Evolutionary conservation across 2,797 vertebrate species (phyloP).

Genomic region (Etheostoma nigrum): DNA sequence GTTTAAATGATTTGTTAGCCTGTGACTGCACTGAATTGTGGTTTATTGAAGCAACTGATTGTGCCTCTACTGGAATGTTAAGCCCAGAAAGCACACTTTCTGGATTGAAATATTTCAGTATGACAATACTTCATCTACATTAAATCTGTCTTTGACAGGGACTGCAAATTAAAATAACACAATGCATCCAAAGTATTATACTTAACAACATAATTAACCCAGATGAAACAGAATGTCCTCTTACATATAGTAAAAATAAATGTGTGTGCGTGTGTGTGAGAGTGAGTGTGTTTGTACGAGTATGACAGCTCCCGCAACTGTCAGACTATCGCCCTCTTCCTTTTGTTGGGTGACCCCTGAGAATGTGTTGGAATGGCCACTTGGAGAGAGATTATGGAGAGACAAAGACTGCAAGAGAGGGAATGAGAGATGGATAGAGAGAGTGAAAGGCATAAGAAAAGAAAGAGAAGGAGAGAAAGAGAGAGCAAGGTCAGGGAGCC

Average conservation of each 20-base stretch:
- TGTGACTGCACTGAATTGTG: background rate
- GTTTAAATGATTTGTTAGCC: background rate
- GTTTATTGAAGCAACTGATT: slow-evolving; percentile 4
- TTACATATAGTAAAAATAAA: slow-evolving; percentile 20
- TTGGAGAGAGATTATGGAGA: slow-evolving; percentile 74
- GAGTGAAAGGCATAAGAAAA: slow-evolving; percentile 63
- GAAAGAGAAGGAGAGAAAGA: slow-evolving; percentile 42
- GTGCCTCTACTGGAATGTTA: background rate
- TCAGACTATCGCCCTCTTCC: slow-evolving; percentile 71
- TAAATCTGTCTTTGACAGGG: background rate
- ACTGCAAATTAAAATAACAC: background rate
- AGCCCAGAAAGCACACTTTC: background rate
- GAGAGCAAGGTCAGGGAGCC: slow-evolving; percentile 71
- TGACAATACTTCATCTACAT: background rate
- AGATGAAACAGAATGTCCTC: background rate
- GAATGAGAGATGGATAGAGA: slow-evolving; percentile 64
- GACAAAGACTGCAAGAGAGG: slow-evolving; percentile 64
- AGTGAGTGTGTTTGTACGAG: slow-evolving; percentile 39
- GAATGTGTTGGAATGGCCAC: slow-evolving; percentile 80
- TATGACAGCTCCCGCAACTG: slow-evolving; percentile 73
- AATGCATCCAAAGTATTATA: background rate
- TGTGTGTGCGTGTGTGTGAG: slow-evolving; percentile 35
- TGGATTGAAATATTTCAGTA: background rate
- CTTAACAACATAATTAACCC: background rate
- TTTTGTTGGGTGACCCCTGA: slow-evolving; percentile 79